Evolutionary conservation across 2,797 vertebrate species (phyloP).

Genomic region (Knipowitschia caucasica): DNA sequence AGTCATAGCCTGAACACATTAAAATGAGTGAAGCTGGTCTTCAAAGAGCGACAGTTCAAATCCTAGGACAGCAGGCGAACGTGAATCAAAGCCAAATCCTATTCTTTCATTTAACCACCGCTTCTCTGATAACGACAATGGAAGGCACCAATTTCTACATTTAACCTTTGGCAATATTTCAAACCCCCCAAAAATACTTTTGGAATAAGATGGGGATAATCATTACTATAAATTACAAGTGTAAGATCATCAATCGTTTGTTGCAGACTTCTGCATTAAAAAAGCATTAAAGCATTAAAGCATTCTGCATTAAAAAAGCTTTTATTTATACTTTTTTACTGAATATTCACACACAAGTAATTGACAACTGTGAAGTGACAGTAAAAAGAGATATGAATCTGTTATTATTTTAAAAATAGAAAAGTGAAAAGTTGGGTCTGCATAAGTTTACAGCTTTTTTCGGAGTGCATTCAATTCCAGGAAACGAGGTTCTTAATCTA

Average conservation of each 20-base stretch:
- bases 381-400: too few species aligned
- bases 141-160: conserved; percentile 30
- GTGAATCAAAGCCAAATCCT: conserved; percentile 56
- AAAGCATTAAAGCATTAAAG: conserved; percentile 1
- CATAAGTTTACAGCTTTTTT: too few species aligned
- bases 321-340: too few species aligned
- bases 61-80: conserved; percentile 45
- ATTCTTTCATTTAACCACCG: conserved; percentile 58
- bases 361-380: too few species aligned
- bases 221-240: conserved; percentile 33
- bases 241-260: conserved; percentile 9
- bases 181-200: conserved; percentile 29
- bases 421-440: too few species aligned
- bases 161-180: conserved; percentile 36
- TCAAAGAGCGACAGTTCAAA: conserved; percentile 61
- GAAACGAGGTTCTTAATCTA: too few species aligned
- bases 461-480: too few species aligned
- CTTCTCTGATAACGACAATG: conserved; percentile 55
- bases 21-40: conserved; percentile 68
- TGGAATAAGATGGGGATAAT: conserved; percentile 37
- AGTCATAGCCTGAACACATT: conserved; percentile 62
- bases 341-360: too few species aligned
- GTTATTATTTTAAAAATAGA: too few species aligned
- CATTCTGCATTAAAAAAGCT: too few species aligned
- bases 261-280: background rate